phyloP scores from a whole-genome alignment of 2,888 invertebrate species.

The Reticulitermes lucifugus region DNA sequence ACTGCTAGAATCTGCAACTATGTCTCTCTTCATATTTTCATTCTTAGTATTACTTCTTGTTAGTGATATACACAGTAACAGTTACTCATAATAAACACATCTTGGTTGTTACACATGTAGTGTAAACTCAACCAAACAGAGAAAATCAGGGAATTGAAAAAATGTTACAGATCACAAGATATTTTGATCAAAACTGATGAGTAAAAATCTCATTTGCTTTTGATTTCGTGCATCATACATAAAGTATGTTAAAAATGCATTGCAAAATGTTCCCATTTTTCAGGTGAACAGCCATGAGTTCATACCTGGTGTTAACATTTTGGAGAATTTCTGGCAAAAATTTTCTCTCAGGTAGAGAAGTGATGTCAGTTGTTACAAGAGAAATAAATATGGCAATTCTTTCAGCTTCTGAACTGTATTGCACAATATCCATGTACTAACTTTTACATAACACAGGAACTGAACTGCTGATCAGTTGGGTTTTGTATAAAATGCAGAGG shows the following conservation, averaged over 20 bases:
- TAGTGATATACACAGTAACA: background rate
- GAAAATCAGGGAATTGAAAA: background rate
- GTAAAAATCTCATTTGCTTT: background rate
- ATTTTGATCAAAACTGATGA: background rate
- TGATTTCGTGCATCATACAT: background rate
- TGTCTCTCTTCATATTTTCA: constrained; percentile 7
- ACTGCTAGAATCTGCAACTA: constrained; percentile 6
- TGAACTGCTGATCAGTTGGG: too few species aligned
- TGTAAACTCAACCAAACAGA: constrained; percentile 6
- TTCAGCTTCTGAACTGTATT: background rate
- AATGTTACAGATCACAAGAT: background rate
- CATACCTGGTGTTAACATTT: background rate
- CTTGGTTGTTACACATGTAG: background rate
- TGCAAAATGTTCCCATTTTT: background rate
- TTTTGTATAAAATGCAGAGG: too few species aligned
- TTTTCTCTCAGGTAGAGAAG: background rate
- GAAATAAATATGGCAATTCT: background rate
- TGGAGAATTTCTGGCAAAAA: background rate
- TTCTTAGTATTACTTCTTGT: background rate
- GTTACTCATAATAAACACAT: background rate
- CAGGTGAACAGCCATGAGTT: background rate
- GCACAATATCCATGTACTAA: background rate
- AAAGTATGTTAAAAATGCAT: background rate
- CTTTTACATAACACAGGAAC: too few species aligned
- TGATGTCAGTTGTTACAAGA: background rate